Evolutionary conservation across 1,140 invertebrate genomes (phyloP).

Genomic region (Mycetomoellerius zeteki): DNA sequence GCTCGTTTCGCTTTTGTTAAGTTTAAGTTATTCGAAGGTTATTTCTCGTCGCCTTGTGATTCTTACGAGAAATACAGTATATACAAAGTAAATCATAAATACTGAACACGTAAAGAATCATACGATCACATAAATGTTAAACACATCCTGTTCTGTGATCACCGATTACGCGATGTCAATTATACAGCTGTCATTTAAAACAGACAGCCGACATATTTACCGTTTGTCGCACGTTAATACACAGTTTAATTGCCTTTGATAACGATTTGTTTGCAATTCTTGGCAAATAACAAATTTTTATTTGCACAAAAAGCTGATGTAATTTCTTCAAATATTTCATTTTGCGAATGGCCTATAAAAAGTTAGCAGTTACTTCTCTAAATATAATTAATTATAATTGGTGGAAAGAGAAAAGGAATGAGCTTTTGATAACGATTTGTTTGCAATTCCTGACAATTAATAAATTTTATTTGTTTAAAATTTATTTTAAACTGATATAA

Average conservation of each 20-base stretch:
- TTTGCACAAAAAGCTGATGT: constrained; percentile 12
- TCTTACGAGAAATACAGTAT: background rate
- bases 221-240: constrained; percentile 23
- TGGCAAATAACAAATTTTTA: background rate
- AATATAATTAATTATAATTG: background rate
- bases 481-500: background rate
- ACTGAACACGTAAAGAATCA: background rate
- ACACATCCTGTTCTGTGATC: background rate
- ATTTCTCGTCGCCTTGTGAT: background rate
- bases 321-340: constrained; percentile 3
- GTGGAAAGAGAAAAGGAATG: no score
- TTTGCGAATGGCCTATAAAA: background rate
- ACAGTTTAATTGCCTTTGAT: constrained; percentile 28
- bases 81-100: constrained; percentile 15
- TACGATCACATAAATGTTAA: constrained; percentile 13
- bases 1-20: constrained; percentile 28
- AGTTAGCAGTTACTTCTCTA: no score
- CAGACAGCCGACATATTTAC: constrained; percentile 18
- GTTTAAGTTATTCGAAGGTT: constrained; percentile 40
- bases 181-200: constrained; percentile 31
- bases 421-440: constrained; percentile 19
- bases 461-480: constrained; percentile 1
- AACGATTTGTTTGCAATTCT: constrained; percentile 31
- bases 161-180: constrained; percentile 21
- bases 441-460: background rate